Conservation (phyloP, 2,113 vertebrate species). For the Galbula dea region DNA sequence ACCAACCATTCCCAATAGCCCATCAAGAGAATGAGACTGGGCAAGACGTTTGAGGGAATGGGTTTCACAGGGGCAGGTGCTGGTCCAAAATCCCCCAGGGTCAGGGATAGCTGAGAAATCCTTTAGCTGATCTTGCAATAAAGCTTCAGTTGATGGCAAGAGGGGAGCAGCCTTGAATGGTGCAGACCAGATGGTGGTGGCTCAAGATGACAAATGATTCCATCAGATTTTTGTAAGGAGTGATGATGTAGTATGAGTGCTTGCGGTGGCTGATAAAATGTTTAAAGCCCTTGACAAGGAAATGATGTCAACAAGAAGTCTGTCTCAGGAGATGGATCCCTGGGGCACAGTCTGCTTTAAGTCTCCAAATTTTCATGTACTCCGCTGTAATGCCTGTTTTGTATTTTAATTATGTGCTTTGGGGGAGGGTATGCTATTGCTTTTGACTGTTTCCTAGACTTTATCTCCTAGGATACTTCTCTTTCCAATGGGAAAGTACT, state of each 20-base stretch:
- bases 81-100: neutral
- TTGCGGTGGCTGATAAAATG: constrained; percentile 35
- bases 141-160: neutral
- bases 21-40: neutral
- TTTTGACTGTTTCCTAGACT: neutral
- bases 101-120: neutral
- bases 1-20: neutral
- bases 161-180: neutral
- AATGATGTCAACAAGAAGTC: constrained; percentile 23
- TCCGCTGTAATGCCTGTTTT: neutral
- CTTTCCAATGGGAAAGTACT: neutral
- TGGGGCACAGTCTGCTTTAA: neutral
- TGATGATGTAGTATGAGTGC: constrained; percentile 31
- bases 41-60: neutral
- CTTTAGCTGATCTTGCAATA: neutral
- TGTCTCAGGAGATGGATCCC: neutral
- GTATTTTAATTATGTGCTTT: constrained; percentile 22
- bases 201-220: constrained; percentile 17
- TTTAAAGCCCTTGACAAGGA: constrained; percentile 32
- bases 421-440: neutral
- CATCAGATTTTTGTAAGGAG: constrained; percentile 16
- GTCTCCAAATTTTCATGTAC: neutral
- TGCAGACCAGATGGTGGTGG: constrained; percentile 2
- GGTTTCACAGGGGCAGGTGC: neutral
- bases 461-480: neutral